Evolutionary conservation across 2,888 invertebrate species (phyloP), one percentile per base, ranked within the genome.

Genomic region (Cephus pygmeus): DNA sequence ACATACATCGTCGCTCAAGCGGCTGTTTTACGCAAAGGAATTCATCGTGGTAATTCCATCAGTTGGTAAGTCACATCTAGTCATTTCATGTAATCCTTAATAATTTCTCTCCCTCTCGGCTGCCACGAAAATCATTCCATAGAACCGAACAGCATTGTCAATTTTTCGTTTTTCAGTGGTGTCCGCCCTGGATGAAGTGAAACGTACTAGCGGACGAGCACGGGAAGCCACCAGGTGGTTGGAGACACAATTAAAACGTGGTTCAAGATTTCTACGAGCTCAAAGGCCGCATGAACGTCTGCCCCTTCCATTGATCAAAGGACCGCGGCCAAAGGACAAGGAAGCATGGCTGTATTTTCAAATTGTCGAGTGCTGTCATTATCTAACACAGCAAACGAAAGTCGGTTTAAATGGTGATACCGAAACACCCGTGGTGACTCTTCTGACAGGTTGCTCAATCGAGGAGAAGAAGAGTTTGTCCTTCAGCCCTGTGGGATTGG

Each of bases 151-250:
- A 12, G 12, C 11, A 12, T 69, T 69, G 69, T 31, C 11, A 4
- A 15, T 69, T n/a, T 23, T 11, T 69, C 82, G 81, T 87, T 86
- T 93, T 93, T 15, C 92, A 98, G 98, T 98, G 82, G 94, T 98
- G 79, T 97, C 96, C 86, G 96, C 96, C 82, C 92, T 98, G 90
- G 98, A 98, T 91, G 96, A 97, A 86, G 92, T 97, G 86, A 98
- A 98, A 92, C 96, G 96, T 80, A 96, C 96, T 83, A 96, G 96
- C 87, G 94, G 95, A 82, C 94, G 95, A 82, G 98, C 98, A 0
- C 94, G 98, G 76, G 97, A 98, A 90, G 97, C 97, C 4, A 98
- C 98, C 80, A 96, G 98, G 83, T 98, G 98, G 98, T 92, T 98
- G 82, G 98, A 98, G 92, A 93, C 94, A 69, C 97, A 98, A 89